Evolutionary conservation across 2,888 invertebrate genomes (phyloP), one percentile per base, ranked within the genome.

Genomic region (Orthonychiurus folsomi): DNA sequence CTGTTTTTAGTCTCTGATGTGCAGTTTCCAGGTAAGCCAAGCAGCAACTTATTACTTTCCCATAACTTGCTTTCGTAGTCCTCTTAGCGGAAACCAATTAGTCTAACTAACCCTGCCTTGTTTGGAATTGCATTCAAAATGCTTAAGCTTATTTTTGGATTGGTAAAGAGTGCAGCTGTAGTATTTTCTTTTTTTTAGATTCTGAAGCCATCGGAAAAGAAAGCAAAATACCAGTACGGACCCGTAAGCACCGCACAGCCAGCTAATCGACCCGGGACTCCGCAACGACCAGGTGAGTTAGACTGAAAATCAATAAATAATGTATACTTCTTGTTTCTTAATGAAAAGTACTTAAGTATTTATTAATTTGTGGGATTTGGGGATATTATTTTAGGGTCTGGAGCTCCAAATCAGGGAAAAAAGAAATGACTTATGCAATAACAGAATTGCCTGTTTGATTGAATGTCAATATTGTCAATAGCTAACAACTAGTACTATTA

Each of bases 121-220:
- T n/a, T n/a, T n/a, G n/a, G n/a, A n/a, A n/a, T n/a, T n/a, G n/a
- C n/a, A n/a, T n/a, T n/a, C n/a, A n/a, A n/a, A n/a, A n/a, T n/a
- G n/a, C n/a, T 25, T 59, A 21, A 21, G 12, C n/a, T 26, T 1
- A 15, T 48, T 12, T 48, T n/a, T 48, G 12, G 48, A 12, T 48
- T 48, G n/a, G 12, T 48, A n/a, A 48, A 15, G 48, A 12, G 48
- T 48, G 48, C 48, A n/a, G n/a, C 48, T 50, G 2, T n/a, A 27
- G 25, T n/a, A 23, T 37, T 48, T 26, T 2, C 0, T 47, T 25
- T 54, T 56, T 77, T 78, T 20, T 79, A 97, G 96, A 99, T 99
- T 75, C 81, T 99, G 79, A 97, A 99, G 80, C 97, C 97, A 75
- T 96, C 96, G 67, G 97, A 99, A 82, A 99, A 99, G 82, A 99